Evolutionary conservation across 2,113 vertebrate species (phyloP), one percentile per base, ranked within the genome.

Genomic region (Pycnonotus jocosus): DNA sequence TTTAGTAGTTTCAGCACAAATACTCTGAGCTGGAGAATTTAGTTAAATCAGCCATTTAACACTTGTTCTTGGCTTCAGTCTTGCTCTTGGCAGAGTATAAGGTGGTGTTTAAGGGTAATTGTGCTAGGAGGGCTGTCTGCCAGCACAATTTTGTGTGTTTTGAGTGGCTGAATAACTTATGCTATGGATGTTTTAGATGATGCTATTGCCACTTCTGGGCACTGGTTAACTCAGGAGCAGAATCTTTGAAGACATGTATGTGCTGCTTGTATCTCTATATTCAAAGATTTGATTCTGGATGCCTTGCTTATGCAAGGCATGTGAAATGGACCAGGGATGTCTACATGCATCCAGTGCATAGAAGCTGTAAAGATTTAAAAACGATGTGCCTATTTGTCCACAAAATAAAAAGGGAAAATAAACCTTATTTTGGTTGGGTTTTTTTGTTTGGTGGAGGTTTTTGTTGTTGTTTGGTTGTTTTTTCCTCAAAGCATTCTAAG

Each of bases 391-490:
- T 37, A 28, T 38, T 44, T 68, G 25, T 37, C 30, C 31, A 38
- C 27, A 80, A 62, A 82, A 71, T 21, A 66, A 58, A 40, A 66
- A 11, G 12, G 8, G 24, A 37, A 17, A 62, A 38, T 15, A 57
- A 70, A 50, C 2, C 7, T 58, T 45, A 7, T 33, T 72, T 72
- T 53, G 12, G 1, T 38, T 54, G 33, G 40, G 0, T 0, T 31
- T 72, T 48, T 53, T 81, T 24, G 9, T 86, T 35, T 30, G 4
- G 10, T 44, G 19, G 13, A 4, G 5, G 8, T 3, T 54, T 38
- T 23, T 72, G 21, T 38, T 45, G 7, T 6, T 23, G 10, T 12
- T 27, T 14, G 25, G 1, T 20, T 0, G 5, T 17, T 24, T 47
- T 66, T 70, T 6, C 5, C 13, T 30, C 24, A 38, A 24, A 53